Percentiles rank a stretch among this genome's conserved stretches.
These are phyloP conservation scores for Myzus persicae DNA, from an alignment of 1,140 invertebrate genomes.

Conservation along the genomic window DNA sequence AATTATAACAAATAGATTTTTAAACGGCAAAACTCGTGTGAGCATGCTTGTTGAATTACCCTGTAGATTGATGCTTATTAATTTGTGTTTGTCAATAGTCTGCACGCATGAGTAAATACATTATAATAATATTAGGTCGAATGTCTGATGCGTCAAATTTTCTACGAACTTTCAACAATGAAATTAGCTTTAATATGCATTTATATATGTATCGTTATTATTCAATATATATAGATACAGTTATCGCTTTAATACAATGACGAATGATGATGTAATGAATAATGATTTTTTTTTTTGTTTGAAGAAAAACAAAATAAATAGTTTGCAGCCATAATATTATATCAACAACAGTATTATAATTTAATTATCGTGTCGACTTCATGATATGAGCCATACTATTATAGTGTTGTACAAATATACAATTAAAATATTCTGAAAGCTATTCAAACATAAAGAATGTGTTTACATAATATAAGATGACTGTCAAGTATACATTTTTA, in stretches of 20 bases:
- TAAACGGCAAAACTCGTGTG: background rate
- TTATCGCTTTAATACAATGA: background rate
- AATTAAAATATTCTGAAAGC: background rate
- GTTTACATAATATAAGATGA: background rate
- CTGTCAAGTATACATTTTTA: background rate
- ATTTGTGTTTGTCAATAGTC: background rate
- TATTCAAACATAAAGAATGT: background rate
- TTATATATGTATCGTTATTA: background rate
- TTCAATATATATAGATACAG: background rate
- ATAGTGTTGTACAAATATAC: background rate
- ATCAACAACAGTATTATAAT: conserved; percentile 12
- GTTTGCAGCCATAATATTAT: background rate
- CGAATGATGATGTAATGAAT: background rate
- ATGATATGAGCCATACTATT: background rate
- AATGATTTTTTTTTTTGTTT: background rate
- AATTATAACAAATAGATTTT: background rate
- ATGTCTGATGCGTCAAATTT: background rate
- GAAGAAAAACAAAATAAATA: conserved; percentile 3
- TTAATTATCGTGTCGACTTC: background rate
- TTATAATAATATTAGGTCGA: background rate
- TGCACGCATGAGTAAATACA: background rate
- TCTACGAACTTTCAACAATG: background rate
- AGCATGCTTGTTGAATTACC: background rate
- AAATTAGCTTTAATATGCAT: background rate
- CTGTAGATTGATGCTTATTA: background rate